Evolutionary conservation across 1,140 invertebrate genomes (phyloP), one percentile per base, ranked within the genome.

Genomic region (Agrilus planipennis): DNA sequence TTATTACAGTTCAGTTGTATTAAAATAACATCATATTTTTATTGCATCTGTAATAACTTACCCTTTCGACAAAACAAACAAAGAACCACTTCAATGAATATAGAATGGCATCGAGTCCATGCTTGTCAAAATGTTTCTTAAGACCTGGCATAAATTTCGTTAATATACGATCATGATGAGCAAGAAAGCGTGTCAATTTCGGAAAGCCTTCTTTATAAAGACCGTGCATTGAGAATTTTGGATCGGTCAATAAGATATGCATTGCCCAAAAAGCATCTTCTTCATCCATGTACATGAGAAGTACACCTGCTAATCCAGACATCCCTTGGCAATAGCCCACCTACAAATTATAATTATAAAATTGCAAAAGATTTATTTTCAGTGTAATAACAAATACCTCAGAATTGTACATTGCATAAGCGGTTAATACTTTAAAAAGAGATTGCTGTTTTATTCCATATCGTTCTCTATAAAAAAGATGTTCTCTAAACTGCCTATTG

Each of bases 1-100:
- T n/a, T n/a, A n/a, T n/a, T n/a, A n/a, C n/a, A n/a, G n/a, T n/a
- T n/a, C n/a, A n/a, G n/a, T n/a, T n/a, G n/a, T n/a, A n/a, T n/a
- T n/a, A n/a, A n/a, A n/a, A n/a, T n/a, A n/a, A n/a, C n/a, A n/a
- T n/a, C n/a, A n/a, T n/a, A n/a, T n/a, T n/a, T n/a, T n/a, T n/a
- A n/a, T n/a, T n/a, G n/a, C n/a, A 32, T 7, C 30, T 6, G 30
- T 6, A 37, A 4, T 9, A 12, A 7, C 73, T 73, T 69, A 93
- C 89, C 60, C 88, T 72, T 67, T 99, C 96, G 49, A 99, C 77
- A 68, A 99, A 99, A 65, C 95, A 96, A 54, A 98, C 94, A 64
- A 99, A 95, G 70, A 97, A 99, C 94, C 96, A 99, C 64, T 99
- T 97, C 14, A 98, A 72, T 29, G 93, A 90, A 65, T 97, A 98